Evolutionary conservation across 1,140 invertebrate genomes (phyloP), one percentile per base, ranked within the genome.

Genomic region (Rhyacophila brunnea): DNA sequence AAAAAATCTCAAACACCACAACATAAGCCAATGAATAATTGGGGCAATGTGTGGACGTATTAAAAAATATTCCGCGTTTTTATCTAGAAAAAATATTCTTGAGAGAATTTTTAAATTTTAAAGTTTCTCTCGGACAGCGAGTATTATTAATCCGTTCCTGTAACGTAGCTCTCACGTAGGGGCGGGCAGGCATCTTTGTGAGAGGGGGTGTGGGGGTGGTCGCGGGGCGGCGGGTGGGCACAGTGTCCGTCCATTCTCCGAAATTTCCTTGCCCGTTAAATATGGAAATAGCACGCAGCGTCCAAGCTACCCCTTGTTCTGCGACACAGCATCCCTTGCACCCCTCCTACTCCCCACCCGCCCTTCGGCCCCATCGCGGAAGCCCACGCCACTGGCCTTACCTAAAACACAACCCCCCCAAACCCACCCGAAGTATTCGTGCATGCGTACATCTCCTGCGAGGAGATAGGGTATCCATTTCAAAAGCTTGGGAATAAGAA

Each of bases 261-360:
- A 14, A 19, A 45, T 45, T 45, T 45, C 17, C 43, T 17, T 19
- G 14, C 13, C 17, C 17, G 43, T 58, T 59, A 63, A 57, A 63
- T 63, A 63, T 63, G 61, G 61, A 63, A 63, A 63, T 63, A 63
- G 57, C 61, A 40, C 61, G 51, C 34, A 53, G 54, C 53, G 60
- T 62, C 61, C 56, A 42, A 54, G 50, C 40, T 45, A 28, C 23
- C 23, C 23, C 45, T 57, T 57, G 54, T 57, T 40, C 54, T 57
- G 54, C 35, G 54, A 57, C 54, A 48, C 32, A 44, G 28, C 55
- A 13, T 34, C 46, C 13, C 13, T 23, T 20, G 11, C 23, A 28
- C 55, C 6, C 50, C 50, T 7, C 54, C 48, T 7, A 10, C 36
- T n/a, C 58, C 44, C 17, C 44, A 13, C 44, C 13, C 44, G 15